These are phyloP conservation scores for Platanista minor DNA, from an alignment of 2,113 vertebrate species.

Conservation along the genomic window DNA sequence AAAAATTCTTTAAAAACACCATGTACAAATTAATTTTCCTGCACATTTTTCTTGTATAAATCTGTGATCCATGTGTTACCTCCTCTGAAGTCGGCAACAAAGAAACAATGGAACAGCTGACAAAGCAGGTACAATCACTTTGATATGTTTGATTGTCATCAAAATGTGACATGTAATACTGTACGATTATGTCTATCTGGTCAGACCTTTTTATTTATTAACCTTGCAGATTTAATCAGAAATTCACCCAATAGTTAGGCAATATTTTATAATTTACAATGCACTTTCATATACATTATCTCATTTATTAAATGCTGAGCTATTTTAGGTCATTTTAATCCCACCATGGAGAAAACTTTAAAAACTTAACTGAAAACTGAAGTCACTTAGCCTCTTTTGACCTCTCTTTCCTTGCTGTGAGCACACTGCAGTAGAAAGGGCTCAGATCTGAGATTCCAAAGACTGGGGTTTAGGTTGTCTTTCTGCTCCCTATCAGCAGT, in stretches of 20 bases:
- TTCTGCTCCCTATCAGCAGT: not conserved
- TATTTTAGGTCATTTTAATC: constrained; percentile 22
- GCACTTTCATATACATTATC: not conserved
- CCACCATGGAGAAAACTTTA: not conserved
- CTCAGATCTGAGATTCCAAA: not conserved
- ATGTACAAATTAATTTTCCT: not conserved
- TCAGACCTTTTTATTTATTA: constrained; percentile 24
- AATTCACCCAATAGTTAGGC: not conserved
- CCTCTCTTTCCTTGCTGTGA: not conserved
- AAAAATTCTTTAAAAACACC: not conserved
- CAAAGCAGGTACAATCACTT: not conserved
- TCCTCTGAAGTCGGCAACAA: not conserved
- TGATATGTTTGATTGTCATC: not conserved
- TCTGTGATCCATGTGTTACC: not conserved
- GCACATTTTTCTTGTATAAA: not conserved
- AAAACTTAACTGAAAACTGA: not conserved
- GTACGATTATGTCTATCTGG: not conserved
- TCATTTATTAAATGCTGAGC: not conserved
- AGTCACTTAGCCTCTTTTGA: not conserved
- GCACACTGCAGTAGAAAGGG: not conserved
- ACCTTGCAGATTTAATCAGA: not conserved
- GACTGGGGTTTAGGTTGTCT: not conserved
- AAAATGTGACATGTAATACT: not conserved
- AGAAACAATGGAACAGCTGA: not conserved
- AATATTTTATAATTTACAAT: not conserved